A percentile compares a stretch with the other conserved stretches of the same genome.
phyloP scores from a whole-genome alignment of 2,888 invertebrate species.

The Calliscelio sp. region DNA sequence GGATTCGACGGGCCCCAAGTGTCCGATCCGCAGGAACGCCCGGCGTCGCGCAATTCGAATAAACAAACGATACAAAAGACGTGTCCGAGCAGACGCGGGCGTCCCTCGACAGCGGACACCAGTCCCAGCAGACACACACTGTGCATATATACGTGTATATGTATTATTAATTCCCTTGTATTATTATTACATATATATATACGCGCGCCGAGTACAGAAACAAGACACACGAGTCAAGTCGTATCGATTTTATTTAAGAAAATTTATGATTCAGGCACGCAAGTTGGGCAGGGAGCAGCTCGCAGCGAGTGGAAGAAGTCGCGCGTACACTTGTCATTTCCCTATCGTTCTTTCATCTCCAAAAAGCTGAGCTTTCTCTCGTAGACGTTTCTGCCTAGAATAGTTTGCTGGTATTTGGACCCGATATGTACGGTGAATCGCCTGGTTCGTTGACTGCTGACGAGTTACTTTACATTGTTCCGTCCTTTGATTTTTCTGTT shows the following conservation, averaged over 20 bases:
- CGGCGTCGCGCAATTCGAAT: slow-evolving; percentile 45
- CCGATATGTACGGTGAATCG: too few relatives aligned
- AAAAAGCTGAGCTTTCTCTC: slow-evolving; percentile 32
- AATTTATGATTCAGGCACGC: slow-evolving; percentile 84
- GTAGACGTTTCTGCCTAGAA: background rate
- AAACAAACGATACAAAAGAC: slow-evolving; percentile 67
- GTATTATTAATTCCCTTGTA: slow-evolving; percentile 16
- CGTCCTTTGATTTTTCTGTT: too few relatives aligned
- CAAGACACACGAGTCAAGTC: slow-evolving; percentile 71
- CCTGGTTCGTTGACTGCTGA: too few relatives aligned
- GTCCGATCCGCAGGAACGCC: slow-evolving; percentile 17
- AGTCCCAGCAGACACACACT: slow-evolving; percentile 47
- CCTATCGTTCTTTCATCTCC: slow-evolving; percentile 45
- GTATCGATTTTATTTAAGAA: slow-evolving; percentile 77
- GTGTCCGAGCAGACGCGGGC: slow-evolving; percentile 26
- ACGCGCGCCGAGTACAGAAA: slow-evolving; percentile 58
- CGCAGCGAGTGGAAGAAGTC: slow-evolving; percentile 84
- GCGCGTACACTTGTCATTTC: slow-evolving; percentile 72
- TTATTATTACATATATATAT: slow-evolving; percentile 42
- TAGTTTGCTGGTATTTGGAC: slow-evolving; percentile 58
- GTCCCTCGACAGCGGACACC: slow-evolving; percentile 2
- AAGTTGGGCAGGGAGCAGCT: slow-evolving; percentile 85
- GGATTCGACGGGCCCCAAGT: slow-evolving; percentile 40
- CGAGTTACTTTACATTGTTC: too few relatives aligned
- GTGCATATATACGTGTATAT: slow-evolving; percentile 46